Conservation (phyloP, 2,888 invertebrate species). For the Epicampocera succincta region DNA sequence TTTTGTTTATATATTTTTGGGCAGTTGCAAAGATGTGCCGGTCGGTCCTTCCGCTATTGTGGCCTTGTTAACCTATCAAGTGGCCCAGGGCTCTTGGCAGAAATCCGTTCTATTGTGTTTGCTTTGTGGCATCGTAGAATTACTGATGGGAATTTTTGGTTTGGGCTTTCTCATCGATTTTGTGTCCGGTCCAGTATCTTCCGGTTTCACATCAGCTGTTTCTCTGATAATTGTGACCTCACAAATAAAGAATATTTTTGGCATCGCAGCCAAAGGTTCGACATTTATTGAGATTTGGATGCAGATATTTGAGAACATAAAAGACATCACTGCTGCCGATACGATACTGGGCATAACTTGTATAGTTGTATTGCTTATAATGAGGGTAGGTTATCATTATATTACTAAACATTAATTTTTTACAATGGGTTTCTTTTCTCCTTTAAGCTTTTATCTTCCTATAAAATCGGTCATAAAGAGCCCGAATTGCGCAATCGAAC, state of each 20-base stretch:
- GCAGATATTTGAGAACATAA: conserved; percentile 87
- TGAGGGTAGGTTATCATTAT: conserved; percentile 85
- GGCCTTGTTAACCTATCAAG: conserved; percentile 91
- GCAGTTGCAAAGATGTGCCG: conserved; percentile 95
- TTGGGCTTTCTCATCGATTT: conserved; percentile 94
- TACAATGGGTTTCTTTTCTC: conserved; percentile 84
- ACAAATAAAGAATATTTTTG: conserved; percentile 92
- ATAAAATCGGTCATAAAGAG: conserved; percentile 84
- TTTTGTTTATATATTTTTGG: conserved; percentile 94
- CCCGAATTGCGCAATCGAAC: conserved; percentile 83
- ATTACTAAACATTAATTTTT: neutral
- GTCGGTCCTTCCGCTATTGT: conserved; percentile 96
- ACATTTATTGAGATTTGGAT: conserved; percentile 91
- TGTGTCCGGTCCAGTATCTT: conserved; percentile 93
- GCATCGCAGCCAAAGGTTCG: conserved; percentile 87
- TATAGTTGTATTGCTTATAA: conserved; percentile 88
- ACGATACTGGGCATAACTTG: conserved; percentile 88
- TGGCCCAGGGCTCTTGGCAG: conserved; percentile 84
- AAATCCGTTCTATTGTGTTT: conserved; percentile 89
- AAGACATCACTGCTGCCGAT: conserved; percentile 87
- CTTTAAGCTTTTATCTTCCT: conserved; percentile 85
- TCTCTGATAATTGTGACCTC: conserved; percentile 93
- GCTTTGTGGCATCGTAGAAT: conserved; percentile 87
- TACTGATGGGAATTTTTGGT: conserved; percentile 91
- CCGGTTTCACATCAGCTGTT: conserved; percentile 94